These are phyloP conservation scores for Leptodactylus fuscus DNA, from an alignment of 2,113 vertebrate species.

Conservation along the genomic window DNA sequence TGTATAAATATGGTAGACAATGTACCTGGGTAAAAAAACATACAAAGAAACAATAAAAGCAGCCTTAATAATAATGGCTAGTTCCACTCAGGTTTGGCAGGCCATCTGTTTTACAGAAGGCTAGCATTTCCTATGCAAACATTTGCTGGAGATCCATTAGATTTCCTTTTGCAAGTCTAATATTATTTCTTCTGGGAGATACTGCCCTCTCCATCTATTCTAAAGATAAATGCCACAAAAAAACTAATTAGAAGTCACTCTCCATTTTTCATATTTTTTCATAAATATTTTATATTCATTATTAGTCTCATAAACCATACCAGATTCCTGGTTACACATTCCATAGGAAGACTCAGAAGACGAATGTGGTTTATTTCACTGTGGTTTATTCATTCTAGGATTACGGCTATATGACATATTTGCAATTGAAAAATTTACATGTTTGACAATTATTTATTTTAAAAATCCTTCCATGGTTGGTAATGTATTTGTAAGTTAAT, in stretches of 20 bases:
- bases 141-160: conserved; percentile 46
- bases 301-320: conserved; percentile 45
- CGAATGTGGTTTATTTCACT: conserved; percentile 3
- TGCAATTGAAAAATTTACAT: conserved; percentile 27
- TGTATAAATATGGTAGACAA: conserved; percentile 20
- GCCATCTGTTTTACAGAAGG: conserved; percentile 13
- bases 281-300: conserved; percentile 42
- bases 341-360: conserved; percentile 5
- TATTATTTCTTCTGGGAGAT: conserved; percentile 39
- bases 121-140: conserved; percentile 35
- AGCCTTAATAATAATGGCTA: conserved; percentile 16
- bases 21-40: not conserved
- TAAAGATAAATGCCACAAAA: conserved; percentile 34
- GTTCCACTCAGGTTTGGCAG: conserved; percentile 44
- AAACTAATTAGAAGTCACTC: conserved; percentile 45
- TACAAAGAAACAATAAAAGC: conserved; percentile 27
- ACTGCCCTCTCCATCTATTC: conserved; percentile 25
- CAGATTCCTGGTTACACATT: conserved; percentile 43
- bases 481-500: conserved; percentile 7
- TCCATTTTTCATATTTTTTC: conserved; percentile 39
- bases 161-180: conserved; percentile 44
- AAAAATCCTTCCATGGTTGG: not conserved
- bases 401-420: not conserved
- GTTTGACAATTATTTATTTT: conserved; percentile 28
- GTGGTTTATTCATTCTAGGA: not conserved